A percentile compares a stretch with the other conserved stretches of the same genome.
Conservation (phyloP, 1,140 invertebrate species). For the Trichonephila clavipes region DNA sequence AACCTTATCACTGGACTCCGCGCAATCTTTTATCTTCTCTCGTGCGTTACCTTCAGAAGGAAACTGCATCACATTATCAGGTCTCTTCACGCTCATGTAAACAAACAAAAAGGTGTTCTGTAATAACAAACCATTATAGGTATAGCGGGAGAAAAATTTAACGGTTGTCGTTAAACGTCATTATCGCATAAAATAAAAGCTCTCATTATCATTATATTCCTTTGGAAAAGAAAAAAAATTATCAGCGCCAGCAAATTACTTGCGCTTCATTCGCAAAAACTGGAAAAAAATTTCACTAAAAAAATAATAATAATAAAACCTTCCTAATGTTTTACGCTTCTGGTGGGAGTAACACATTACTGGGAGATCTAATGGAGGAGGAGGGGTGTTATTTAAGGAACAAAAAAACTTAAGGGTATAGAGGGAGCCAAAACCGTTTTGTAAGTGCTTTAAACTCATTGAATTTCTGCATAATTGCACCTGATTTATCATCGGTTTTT, state of each 20-base stretch:
- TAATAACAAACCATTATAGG: constrained; percentile 71
- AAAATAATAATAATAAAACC: constrained; percentile 35
- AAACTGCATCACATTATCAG: constrained; percentile 49
- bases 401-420: background rate
- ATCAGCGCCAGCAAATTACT: constrained; percentile 70
- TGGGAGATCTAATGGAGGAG: background rate
- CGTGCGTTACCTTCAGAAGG: background rate
- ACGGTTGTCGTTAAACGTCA: constrained; percentile 40
- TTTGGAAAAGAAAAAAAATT: constrained; percentile 37
- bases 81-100: constrained; percentile 56
- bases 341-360: constrained; percentile 63
- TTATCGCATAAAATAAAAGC: constrained; percentile 73
- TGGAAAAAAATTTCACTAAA: background rate
- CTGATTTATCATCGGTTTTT: constrained; percentile 67
- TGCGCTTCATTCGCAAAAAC: constrained; percentile 51
- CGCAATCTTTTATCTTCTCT: constrained; percentile 15
- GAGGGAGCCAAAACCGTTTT: constrained; percentile 51
- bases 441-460: constrained; percentile 66
- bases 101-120: constrained; percentile 66
- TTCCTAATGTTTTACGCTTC: constrained; percentile 65
- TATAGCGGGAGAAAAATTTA: constrained; percentile 47
- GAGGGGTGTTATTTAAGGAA: constrained; percentile 8
- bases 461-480: constrained; percentile 71
- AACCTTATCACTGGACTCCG: constrained; percentile 20
- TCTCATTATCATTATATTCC: constrained; percentile 64